These are phyloP conservation scores for Drosophila melanica DNA, from an alignment of 1,140 invertebrate genomes.

Conservation along the genomic window DNA sequence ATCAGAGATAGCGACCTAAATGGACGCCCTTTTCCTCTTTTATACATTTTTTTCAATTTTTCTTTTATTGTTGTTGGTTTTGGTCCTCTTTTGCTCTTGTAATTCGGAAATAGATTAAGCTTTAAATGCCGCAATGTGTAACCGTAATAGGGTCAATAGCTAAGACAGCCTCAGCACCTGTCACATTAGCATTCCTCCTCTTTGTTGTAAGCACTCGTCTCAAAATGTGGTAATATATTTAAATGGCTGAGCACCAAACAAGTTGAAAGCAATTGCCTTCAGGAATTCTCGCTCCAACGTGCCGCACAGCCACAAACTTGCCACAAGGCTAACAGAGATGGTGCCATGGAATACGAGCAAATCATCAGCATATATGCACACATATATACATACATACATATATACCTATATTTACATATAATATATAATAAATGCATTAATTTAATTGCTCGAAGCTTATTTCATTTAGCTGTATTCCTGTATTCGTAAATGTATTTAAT, in stretches of 20 bases:
- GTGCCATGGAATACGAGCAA: no score
- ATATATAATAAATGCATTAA: neutral
- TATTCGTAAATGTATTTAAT: neutral
- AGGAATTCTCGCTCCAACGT: slow-evolving; percentile 4
- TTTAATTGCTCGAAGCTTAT: slow-evolving; percentile 1
- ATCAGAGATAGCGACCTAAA: slow-evolving; percentile 59
- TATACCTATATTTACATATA: neutral
- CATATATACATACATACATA: neutral
- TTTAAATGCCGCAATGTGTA: slow-evolving; percentile 48
- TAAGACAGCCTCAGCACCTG: slow-evolving; percentile 26
- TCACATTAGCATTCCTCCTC: slow-evolving; percentile 44
- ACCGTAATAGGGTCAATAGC: slow-evolving; percentile 51
- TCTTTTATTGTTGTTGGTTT: neutral
- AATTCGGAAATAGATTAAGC: slow-evolving; percentile 50
- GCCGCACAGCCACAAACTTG: slow-evolving; percentile 1
- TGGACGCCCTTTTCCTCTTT: slow-evolving; percentile 12
- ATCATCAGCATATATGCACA: neutral
- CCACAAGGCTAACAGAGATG: neutral
- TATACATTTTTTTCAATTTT: neutral
- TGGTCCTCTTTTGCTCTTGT: neutral
- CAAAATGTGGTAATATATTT: slow-evolving; percentile 49
- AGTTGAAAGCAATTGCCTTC: slow-evolving; percentile 40
- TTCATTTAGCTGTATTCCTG: neutral
- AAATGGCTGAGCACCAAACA: slow-evolving; percentile 35
- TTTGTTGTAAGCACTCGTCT: slow-evolving; percentile 27